Evolutionary conservation across 1,140 invertebrate genomes (phyloP).

Genomic region (Asobara japonica): DNA sequence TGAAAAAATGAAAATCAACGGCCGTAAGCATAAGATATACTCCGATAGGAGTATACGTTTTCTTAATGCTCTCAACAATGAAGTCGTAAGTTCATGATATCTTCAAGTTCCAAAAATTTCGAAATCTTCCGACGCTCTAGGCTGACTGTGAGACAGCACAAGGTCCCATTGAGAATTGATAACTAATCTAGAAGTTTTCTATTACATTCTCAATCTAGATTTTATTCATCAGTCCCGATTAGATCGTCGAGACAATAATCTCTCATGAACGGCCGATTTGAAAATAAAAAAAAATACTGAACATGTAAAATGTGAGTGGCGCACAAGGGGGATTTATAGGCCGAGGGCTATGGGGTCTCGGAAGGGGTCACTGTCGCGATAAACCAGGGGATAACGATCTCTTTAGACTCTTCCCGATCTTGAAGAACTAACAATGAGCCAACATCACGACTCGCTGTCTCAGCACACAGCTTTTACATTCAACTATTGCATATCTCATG

Average conservation of each 20-base stretch:
- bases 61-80: too few species aligned
- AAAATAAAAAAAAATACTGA: background rate
- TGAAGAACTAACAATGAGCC: constrained; percentile 16
- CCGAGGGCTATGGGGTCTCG: background rate
- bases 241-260: background rate
- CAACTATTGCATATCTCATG: background rate
- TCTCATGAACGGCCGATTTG: background rate
- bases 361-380: constrained; percentile 23
- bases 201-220: background rate
- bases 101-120: too few species aligned
- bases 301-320: background rate
- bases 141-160: too few species aligned
- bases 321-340: background rate
- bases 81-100: too few species aligned
- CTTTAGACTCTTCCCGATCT: constrained; percentile 14
- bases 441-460: constrained; percentile 6
- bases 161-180: too few species aligned
- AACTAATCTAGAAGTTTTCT: too few species aligned
- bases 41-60: too few species aligned
- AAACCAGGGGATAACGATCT: constrained; percentile 22
- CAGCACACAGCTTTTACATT: background rate
- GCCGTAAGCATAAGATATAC: too few species aligned
- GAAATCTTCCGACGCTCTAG: too few species aligned
- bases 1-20: background rate
- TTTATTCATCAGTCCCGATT: constrained; percentile 26